A percentile compares a stretch with the other conserved stretches of the same genome.
Conservation (phyloP, 2,113 vertebrate species). For the Epinephelus lanceolatus region DNA sequence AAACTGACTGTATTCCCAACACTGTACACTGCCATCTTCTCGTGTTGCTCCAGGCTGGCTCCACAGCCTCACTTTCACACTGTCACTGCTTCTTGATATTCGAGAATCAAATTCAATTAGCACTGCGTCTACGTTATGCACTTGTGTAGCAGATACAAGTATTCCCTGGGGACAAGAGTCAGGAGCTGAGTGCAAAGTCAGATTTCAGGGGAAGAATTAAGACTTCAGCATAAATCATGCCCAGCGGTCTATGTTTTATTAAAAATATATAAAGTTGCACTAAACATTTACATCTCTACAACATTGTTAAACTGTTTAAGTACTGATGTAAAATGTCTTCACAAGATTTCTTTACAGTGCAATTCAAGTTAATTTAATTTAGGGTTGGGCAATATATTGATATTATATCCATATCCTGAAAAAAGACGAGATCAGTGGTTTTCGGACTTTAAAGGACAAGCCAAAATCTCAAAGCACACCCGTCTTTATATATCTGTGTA, state of each 20-base stretch:
- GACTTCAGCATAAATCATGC: conserved; percentile 13
- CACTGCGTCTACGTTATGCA: not conserved
- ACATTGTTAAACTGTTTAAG: not conserved
- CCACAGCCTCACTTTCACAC: conserved; percentile 25
- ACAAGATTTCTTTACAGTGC: too few species aligned
- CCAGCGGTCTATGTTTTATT: not conserved
- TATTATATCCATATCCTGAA: too few species aligned
- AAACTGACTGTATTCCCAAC: conserved; percentile 36
- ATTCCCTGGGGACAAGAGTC: conserved; percentile 10
- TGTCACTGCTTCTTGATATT: conserved; percentile 11
- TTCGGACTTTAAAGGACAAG: too few species aligned
- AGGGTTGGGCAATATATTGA: too few species aligned
- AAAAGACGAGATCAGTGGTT: too few species aligned
- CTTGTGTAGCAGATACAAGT: not conserved
- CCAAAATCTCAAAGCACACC: too few species aligned
- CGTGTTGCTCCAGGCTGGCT: conserved; percentile 9
- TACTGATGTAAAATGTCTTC: not conserved
- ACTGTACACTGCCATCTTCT: conserved; percentile 19
- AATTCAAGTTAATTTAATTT: not conserved
- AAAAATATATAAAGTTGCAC: not conserved
- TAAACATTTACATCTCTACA: not conserved
- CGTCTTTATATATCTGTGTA: too few species aligned
- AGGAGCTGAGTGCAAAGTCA: not conserved
- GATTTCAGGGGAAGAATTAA: not conserved
- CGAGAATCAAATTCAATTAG: conserved; percentile 38